Percentiles rank a stretch among this genome's conserved stretches.
phyloP scores from a whole-genome alignment of 2,113 vertebrate genomes.

The Uria aalge region DNA sequence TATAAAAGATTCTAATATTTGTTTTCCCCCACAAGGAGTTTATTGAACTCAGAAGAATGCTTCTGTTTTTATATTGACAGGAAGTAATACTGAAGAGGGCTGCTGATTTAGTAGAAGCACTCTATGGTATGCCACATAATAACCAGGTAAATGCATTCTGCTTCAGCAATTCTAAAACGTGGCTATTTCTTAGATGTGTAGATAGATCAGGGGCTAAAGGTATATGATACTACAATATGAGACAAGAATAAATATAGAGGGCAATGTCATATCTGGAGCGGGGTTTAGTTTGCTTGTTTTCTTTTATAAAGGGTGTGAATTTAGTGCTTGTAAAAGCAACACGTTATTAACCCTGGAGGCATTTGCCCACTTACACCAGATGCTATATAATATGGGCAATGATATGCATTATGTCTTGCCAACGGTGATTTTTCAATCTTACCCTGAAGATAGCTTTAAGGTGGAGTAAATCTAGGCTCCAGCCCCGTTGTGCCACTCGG shows the following conservation, averaged over 20 bases:
- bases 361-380: background rate
- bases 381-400: background rate
- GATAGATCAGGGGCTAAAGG: background rate
- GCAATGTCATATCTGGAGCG: background rate
- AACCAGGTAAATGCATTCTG: slow-evolving; percentile 84
- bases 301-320: background rate
- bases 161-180: background rate
- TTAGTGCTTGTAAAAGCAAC: background rate
- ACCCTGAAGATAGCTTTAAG: background rate
- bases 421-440: background rate
- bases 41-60: slow-evolving; percentile 35
- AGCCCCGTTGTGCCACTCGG: background rate
- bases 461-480: background rate
- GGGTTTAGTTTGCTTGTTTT: background rate
- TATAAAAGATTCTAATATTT: background rate
- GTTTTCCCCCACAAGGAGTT: slow-evolving; percentile 1
- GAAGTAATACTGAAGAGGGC: slow-evolving; percentile 95
- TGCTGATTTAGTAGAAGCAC: slow-evolving; percentile 92
- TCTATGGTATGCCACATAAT: slow-evolving; percentile 94
- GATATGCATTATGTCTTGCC: background rate
- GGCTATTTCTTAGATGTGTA: background rate
- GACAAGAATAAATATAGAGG: background rate
- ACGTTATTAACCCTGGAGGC: background rate
- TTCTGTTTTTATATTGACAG: slow-evolving; percentile 76
- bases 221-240: background rate